Conservation (phyloP, 1,140 invertebrate species). For the Cephus cinctus region DNA sequence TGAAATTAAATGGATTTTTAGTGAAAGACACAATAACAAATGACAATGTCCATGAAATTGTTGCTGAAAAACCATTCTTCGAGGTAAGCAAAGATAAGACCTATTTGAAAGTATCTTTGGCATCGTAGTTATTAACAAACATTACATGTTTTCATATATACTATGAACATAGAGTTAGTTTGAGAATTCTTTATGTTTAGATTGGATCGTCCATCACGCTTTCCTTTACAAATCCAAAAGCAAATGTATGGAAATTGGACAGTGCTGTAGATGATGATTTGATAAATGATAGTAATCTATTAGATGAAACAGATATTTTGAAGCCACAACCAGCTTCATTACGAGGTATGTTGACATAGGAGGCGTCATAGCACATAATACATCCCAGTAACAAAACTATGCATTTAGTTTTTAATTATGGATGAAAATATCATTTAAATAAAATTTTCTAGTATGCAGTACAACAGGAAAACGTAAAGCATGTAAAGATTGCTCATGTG, state of each 20-base stretch:
- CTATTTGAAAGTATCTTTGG: neutral
- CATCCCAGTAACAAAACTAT: too few species aligned
- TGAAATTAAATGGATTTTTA: conserved; percentile 67
- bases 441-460: conserved; percentile 72
- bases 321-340: conserved; percentile 81
- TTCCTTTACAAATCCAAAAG: conserved; percentile 45
- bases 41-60: conserved; percentile 44
- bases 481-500: conserved; percentile 97
- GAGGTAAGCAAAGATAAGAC: conserved; percentile 46
- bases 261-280: conserved; percentile 68
- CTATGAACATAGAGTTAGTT: too few species aligned
- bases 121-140: neutral
- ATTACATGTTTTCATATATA: neutral
- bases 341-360: too few species aligned
- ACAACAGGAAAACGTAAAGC: conserved; percentile 93
- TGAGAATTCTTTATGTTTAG: conserved; percentile 19
- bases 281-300: conserved; percentile 83
- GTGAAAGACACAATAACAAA: conserved; percentile 46
- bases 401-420: too few species aligned
- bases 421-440: conserved; percentile 14
- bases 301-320: conserved; percentile 86
- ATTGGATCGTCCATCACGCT: conserved; percentile 60
- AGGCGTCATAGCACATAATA: too few species aligned
- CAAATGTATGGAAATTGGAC: conserved; percentile 69
- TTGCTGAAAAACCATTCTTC: conserved; percentile 66